Percentiles rank a stretch among this genome's conserved stretches.
Evolutionary conservation across 2,888 invertebrate genomes (phyloP).

Genomic region (Melangyna quadrimaculata): DNA sequence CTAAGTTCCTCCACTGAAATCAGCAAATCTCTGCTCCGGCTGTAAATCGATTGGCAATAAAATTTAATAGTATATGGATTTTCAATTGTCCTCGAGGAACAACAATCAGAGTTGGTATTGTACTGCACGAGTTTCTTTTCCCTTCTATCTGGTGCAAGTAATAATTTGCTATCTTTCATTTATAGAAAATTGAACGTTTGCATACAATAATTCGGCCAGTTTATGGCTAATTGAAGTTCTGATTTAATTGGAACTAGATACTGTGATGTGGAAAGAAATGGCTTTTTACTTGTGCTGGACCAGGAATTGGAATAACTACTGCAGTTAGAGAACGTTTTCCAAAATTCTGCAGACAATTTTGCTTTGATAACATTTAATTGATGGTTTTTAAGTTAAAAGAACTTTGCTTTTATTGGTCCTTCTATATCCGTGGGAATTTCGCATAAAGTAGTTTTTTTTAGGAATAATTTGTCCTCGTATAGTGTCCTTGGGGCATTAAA

Average conservation of each 20-base stretch:
- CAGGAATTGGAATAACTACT: too few relatives aligned
- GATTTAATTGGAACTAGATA: constrained; percentile 64
- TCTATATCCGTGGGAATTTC: not conserved
- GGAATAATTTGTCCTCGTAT: not conserved
- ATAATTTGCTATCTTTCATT: constrained; percentile 52
- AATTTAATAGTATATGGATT: constrained; percentile 58
- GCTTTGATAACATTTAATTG: not conserved
- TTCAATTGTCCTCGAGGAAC: constrained; percentile 51
- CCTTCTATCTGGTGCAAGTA: not conserved
- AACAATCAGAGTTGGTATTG: not conserved
- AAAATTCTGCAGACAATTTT: not conserved
- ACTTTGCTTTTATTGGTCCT: not conserved
- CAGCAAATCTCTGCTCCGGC: not conserved
- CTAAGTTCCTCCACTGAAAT: not conserved
- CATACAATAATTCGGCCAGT: constrained; percentile 65
- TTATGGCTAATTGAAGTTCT: constrained; percentile 69
- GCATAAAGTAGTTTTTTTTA: not conserved
- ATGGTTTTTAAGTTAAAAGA: not conserved
- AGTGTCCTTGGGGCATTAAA: not conserved
- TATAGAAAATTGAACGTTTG: constrained; percentile 51
- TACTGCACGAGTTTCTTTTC: not conserved
- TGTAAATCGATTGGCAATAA: constrained; percentile 60
- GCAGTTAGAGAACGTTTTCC: not conserved
- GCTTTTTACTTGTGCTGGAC: not conserved
- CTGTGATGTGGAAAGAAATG: constrained; percentile 18